These are phyloP conservation scores for Callyntrura sp. DNA, from an alignment of 2,888 invertebrate genomes.

Conservation along the genomic window DNA sequence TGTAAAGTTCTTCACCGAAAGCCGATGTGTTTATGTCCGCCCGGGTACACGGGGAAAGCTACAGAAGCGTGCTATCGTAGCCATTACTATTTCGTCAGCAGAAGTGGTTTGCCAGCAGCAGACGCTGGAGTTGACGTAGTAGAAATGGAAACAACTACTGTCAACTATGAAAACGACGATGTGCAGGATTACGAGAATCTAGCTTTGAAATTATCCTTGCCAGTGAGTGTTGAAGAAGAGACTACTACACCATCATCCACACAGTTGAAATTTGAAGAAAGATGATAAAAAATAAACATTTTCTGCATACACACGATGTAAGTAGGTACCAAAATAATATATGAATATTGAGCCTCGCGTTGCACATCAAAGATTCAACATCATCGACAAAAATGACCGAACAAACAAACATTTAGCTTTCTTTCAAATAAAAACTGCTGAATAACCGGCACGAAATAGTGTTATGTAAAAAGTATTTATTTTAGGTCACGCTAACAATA, in stretches of 20 bases:
- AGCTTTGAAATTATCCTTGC: slow-evolving; percentile 7
- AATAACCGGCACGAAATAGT: too few relatives aligned
- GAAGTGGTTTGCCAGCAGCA: slow-evolving; percentile 41
- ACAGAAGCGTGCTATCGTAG: slow-evolving; percentile 70
- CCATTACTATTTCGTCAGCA: slow-evolving; percentile 61
- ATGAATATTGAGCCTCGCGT: too few relatives aligned
- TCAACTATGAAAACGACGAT: neutral
- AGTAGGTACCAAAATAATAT: too few relatives aligned
- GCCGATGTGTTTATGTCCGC: slow-evolving; percentile 66
- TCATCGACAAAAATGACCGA: too few relatives aligned
- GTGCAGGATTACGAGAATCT: neutral
- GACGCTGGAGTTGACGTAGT: neutral
- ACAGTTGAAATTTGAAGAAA: neutral
- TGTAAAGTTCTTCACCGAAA: slow-evolving; percentile 66
- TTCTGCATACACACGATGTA: too few relatives aligned
- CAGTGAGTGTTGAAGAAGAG: neutral
- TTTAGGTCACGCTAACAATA: neutral
- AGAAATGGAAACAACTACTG: neutral
- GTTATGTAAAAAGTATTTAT: neutral
- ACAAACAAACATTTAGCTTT: too few relatives aligned
- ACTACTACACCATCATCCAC: neutral
- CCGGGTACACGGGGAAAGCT: slow-evolving; percentile 68
- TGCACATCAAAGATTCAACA: too few relatives aligned
- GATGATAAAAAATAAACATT: slow-evolving; percentile 4
- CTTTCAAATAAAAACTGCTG: too few relatives aligned